phyloP scores from a whole-genome alignment of 2,797 vertebrate genomes.

The Onychomys arenicola region DNA sequence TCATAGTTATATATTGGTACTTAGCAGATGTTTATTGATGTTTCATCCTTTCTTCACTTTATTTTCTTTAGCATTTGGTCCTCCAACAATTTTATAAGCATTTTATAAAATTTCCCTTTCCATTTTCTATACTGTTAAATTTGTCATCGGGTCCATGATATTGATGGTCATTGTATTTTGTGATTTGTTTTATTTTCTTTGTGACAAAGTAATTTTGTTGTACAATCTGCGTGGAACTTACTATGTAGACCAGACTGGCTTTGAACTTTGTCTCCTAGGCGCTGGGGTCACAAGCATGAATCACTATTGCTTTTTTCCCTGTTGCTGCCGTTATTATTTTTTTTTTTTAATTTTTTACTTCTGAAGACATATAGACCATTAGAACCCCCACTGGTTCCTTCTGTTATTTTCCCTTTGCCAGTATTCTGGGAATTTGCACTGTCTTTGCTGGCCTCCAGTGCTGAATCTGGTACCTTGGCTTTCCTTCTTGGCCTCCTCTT shows the following conservation, averaged over 20 bases:
- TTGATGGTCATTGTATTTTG: neutral
- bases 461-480: neutral
- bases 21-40: neutral
- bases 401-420: neutral
- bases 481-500: neutral
- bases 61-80: neutral
- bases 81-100: neutral
- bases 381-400: neutral
- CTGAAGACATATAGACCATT: neutral
- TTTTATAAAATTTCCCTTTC: neutral
- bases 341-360: neutral
- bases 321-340: neutral
- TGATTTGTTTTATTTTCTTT: neutral
- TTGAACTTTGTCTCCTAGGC: neutral
- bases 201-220: neutral
- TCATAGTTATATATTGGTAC: neutral
- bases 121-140: neutral
- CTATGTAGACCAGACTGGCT: neutral
- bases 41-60: conserved; percentile 20
- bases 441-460: neutral
- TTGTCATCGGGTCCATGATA: neutral
- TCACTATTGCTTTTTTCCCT: neutral
- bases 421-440: neutral
- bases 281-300: neutral
- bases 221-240: neutral